Base-by-base conservation (phyloP, 2,797 vertebrate genomes). In the Poecile montanus region DNA sequence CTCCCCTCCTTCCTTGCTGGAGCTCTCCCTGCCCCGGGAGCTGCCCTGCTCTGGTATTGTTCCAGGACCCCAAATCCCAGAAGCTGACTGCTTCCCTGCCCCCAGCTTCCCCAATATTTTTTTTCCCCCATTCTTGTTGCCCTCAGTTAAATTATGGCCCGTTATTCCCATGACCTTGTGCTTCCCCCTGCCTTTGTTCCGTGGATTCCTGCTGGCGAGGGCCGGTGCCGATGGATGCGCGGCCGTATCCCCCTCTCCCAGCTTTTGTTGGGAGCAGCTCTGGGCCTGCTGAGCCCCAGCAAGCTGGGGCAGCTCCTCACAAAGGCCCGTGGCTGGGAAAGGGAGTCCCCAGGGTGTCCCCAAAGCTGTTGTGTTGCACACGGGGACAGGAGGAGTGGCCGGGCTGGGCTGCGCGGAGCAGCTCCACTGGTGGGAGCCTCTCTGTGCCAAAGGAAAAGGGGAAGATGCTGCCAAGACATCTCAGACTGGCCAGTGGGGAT, bases 141-240 rank as follows among this genome's bases (percentile, higher is more conserved):
- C 93, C 92, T 88, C 84, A n/a, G 84, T 92, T 80, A 82, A 89
- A 82, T 89, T 17, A 21, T 44, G 77, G 77, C 72, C 92, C 0
- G 72, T 94, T 95, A 36, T 96, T 96, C 97, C 96, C 97, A 93
- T 96, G 96, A 96, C 97, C 97, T 94, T 65, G 88, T n/a, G 80
- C 91, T 88, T 94, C 57, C 5, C 85, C 82, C 93, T 91, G 45
- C 91, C 85, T 96, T 97, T 97, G 95, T 95, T 94, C 89, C 45
- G 6, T 47, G 82, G 88, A 87, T 93, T 73, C 92, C 92, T 44
- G 77, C 94, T 89, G 85, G 89, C 76, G 21, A 81, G 58, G 85
- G 94, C 50, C 13, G 81, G 66, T 78, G 88, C 77, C 7, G 38
- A 54, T 22, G 91, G 38, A 74, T 45, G 89, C 20, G 10, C 68